Evolutionary conservation across 2,797 vertebrate species (phyloP).

Genomic region (Sebastolobus alascanus): DNA sequence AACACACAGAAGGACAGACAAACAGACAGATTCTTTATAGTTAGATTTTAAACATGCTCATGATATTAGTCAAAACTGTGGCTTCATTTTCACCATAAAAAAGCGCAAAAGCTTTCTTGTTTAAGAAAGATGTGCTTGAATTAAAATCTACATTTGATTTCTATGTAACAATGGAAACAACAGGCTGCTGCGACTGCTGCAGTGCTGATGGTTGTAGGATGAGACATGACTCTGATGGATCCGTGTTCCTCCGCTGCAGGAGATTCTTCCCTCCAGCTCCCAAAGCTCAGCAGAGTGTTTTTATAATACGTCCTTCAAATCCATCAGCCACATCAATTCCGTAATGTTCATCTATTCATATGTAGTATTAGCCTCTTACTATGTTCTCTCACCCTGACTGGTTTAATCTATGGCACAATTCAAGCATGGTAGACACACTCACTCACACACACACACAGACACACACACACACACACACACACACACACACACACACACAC

Average conservation of each 20-base stretch:
- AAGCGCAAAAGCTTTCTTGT: neutral
- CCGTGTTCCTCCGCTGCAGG: conserved; percentile 33
- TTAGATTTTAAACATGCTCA: neutral
- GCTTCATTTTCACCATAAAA: conserved; percentile 7
- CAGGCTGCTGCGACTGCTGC: conserved; percentile 15
- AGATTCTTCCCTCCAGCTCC: conserved; percentile 12
- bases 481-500: conserved; percentile 33
- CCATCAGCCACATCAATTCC: neutral
- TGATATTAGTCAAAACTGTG: neutral
- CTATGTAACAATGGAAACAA: conserved; percentile 5
- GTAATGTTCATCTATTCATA: conserved; percentile 19
- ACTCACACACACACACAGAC: conserved; percentile 28
- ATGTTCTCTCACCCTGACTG: conserved; percentile 25
- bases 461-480: conserved; percentile 30
- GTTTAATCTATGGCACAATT: conserved; percentile 51
- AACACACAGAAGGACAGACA: too few species aligned
- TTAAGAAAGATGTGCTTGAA: neutral
- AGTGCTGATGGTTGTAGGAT: conserved; percentile 34
- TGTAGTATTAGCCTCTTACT: conserved; percentile 18
- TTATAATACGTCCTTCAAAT: conserved; percentile 25
- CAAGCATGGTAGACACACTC: conserved; percentile 26
- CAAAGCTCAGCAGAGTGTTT: conserved; percentile 11
- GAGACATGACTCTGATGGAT: conserved; percentile 39
- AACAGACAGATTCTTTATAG: too few species aligned
- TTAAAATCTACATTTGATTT: conserved; percentile 22